Percentiles rank a stretch among this genome's conserved stretches.
Evolutionary conservation across 1,140 invertebrate species (phyloP).

Genomic region (Drosophila lacteicornis): DNA sequence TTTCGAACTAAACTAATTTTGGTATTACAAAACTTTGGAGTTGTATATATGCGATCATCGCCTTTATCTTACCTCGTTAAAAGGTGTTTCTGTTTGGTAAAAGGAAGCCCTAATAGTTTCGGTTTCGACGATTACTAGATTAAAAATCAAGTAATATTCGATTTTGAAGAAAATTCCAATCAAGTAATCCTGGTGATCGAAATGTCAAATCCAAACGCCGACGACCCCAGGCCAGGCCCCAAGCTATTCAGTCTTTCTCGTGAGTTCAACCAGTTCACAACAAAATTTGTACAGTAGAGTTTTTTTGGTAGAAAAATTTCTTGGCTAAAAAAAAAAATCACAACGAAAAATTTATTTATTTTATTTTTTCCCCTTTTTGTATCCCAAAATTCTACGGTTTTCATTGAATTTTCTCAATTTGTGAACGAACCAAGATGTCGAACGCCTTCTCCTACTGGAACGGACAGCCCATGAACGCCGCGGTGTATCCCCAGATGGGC

Average conservation of each 20-base stretch:
- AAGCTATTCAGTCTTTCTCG: slow-evolving; percentile 8
- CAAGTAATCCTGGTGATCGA: slow-evolving; percentile 6
- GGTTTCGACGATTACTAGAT: background rate
- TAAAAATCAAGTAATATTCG: background rate
- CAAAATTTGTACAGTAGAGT: slow-evolving; percentile 17
- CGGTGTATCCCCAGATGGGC: slow-evolving; percentile 43
- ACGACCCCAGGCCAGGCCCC: background rate
- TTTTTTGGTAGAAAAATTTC: slow-evolving; percentile 5
- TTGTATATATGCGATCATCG: too few relatives aligned
- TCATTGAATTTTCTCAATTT: background rate
- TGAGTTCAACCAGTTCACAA: slow-evolving; percentile 21
- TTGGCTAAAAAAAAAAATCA: background rate
- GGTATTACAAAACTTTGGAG: too few relatives aligned
- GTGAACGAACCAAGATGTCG: slow-evolving; percentile 18
- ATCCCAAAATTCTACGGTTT: background rate
- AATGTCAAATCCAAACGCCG: slow-evolving; percentile 6
- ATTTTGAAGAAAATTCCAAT: background rate
- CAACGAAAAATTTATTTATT: background rate
- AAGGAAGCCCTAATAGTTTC: background rate
- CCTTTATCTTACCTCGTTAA: too few relatives aligned
- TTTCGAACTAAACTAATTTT: too few relatives aligned
- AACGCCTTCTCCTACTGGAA: slow-evolving; percentile 48
- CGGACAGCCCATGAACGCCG: slow-evolving; percentile 33
- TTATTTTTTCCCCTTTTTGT: background rate
- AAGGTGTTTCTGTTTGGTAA: too few relatives aligned